Percentiles rank a stretch among this genome's conserved stretches.
These are phyloP conservation scores for Cantharis rufa DNA, from an alignment of 2,888 invertebrate genomes.

Conservation along the genomic window DNA sequence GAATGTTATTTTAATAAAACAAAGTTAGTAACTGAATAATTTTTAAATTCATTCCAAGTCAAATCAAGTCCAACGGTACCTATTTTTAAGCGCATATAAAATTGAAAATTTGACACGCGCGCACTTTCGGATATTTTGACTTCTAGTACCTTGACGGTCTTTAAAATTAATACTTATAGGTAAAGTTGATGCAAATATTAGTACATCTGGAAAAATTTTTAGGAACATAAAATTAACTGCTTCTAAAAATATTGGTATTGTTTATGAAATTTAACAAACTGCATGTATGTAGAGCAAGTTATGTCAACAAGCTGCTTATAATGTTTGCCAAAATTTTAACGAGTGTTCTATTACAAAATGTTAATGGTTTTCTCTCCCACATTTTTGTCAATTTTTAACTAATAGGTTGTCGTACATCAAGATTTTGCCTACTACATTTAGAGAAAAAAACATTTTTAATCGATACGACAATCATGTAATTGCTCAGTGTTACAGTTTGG, in stretches of 20 bases:
- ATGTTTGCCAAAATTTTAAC: constrained; percentile 11
- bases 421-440: background rate
- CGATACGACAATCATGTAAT: background rate
- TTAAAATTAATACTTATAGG: background rate
- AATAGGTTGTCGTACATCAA: constrained; percentile 2
- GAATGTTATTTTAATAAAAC: constrained; percentile 2
- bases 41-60: constrained; percentile 3
- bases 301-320: constrained; percentile 15
- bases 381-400: background rate
- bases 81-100: background rate
- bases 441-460: background rate
- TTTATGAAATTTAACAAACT: constrained; percentile 19
- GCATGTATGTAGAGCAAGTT: constrained; percentile 8
- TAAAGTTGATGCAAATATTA: background rate
- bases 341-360: background rate
- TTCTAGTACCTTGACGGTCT: background rate
- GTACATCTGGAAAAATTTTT: background rate
- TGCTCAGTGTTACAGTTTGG: background rate
- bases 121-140: background rate
- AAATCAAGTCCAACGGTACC: background rate
- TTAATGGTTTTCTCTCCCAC: constrained; percentile 4
- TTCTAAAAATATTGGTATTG: constrained; percentile 18
- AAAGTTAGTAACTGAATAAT: constrained; percentile 4
- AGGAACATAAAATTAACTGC: background rate
- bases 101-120: background rate